Evolutionary conservation across 2,113 vertebrate species (phyloP).

Genomic region (Clarias macrocephalus): DNA sequence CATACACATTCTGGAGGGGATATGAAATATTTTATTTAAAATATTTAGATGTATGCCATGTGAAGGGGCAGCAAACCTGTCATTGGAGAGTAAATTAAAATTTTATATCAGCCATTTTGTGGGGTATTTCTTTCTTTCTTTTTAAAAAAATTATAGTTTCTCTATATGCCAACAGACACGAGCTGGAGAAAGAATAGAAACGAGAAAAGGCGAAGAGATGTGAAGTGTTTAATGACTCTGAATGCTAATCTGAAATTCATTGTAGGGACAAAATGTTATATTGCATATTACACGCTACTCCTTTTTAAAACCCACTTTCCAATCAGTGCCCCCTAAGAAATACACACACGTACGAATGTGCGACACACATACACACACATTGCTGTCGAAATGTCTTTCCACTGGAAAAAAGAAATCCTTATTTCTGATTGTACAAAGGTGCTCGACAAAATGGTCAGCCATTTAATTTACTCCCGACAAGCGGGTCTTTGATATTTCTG

Average conservation of each 20-base stretch:
- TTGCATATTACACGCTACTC: not conserved
- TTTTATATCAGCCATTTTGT: not conserved
- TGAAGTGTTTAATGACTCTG: not conserved
- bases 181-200: not conserved
- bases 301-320: not conserved
- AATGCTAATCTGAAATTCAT: not conserved
- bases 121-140: not conserved
- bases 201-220: not conserved
- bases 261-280: not conserved
- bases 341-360: not conserved
- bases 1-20: not conserved
- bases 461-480: not conserved
- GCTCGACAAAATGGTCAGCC: not conserved
- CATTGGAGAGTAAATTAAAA: not conserved
- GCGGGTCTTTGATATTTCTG: not conserved
- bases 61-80: not conserved
- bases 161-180: not conserved
- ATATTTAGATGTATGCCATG: not conserved
- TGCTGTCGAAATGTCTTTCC: not conserved
- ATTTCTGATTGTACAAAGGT: not conserved
- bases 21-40: not conserved
- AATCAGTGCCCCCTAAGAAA: not conserved
- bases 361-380: constrained; percentile 12
- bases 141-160: not conserved
- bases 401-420: not conserved